These are phyloP conservation scores for Biston betularia DNA, from an alignment of 2,888 invertebrate genomes.

Conservation along the genomic window DNA sequence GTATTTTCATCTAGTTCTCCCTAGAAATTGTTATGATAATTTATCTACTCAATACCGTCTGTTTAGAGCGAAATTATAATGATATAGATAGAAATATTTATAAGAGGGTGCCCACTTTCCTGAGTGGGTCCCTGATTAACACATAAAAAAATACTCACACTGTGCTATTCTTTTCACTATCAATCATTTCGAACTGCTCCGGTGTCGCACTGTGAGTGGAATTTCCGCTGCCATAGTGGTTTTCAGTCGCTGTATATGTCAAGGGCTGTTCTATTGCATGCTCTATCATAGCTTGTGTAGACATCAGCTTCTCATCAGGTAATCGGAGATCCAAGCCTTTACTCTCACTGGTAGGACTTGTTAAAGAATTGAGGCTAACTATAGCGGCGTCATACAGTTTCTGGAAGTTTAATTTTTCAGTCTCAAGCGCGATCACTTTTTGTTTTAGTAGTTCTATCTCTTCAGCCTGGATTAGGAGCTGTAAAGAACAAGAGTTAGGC, in stretches of 20 bases:
- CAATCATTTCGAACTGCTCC: slow-evolving; percentile 88
- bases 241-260: slow-evolving; percentile 77
- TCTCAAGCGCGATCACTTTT: slow-evolving; percentile 82
- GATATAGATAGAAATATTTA: too few species aligned
- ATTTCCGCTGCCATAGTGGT: slow-evolving; percentile 81
- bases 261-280: slow-evolving; percentile 66
- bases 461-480: slow-evolving; percentile 81
- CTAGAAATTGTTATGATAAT: too few species aligned
- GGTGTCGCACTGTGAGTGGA: slow-evolving; percentile 86
- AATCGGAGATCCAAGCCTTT: slow-evolving; percentile 70
- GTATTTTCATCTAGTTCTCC: too few species aligned
- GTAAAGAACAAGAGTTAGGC: slow-evolving; percentile 42
- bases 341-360: slow-evolving; percentile 74
- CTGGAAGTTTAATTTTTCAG: slow-evolving; percentile 86
- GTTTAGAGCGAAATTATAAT: too few species aligned
- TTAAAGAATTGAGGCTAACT: slow-evolving; percentile 78
- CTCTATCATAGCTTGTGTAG: slow-evolving; percentile 52
- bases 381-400: slow-evolving; percentile 82
- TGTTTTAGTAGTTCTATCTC: slow-evolving; percentile 86
- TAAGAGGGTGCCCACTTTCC: too few species aligned
- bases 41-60: too few species aligned
- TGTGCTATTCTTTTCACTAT: slow-evolving; percentile 79
- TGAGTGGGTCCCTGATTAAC: too few species aligned
- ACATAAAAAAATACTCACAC: slow-evolving; percentile 59
- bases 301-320: slow-evolving; percentile 65